Conservation (phyloP, 2,113 vertebrate species). For the Perognathus longimembris region DNA sequence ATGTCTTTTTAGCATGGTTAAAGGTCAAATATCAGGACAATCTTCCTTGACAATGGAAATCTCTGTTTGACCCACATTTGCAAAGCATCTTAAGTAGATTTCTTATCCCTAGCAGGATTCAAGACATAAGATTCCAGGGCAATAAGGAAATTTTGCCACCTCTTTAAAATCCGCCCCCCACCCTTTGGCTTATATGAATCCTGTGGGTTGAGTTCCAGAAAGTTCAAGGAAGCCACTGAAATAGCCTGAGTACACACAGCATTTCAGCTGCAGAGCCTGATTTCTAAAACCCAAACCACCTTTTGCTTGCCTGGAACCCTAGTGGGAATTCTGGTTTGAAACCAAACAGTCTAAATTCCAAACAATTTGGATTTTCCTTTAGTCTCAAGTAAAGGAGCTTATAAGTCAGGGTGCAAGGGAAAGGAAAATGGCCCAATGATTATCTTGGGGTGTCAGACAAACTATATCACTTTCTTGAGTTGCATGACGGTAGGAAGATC, state of each 20-base stretch:
- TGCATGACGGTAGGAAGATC: neutral
- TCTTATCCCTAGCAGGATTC: slow-evolving; percentile 58
- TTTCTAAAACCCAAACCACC: slow-evolving; percentile 30
- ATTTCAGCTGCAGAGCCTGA: neutral
- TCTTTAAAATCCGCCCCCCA: slow-evolving; percentile 62
- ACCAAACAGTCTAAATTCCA: slow-evolving; percentile 43
- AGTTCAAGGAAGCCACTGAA: slow-evolving; percentile 69
- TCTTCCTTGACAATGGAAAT: slow-evolving; percentile 48
- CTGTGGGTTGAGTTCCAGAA: slow-evolving; percentile 66
- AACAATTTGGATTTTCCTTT: slow-evolving; percentile 14
- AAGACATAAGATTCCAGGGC: slow-evolving; percentile 58
- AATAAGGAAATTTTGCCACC: slow-evolving; percentile 61
- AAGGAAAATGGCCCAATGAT: neutral
- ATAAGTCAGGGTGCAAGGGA: neutral
- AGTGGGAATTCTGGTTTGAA: slow-evolving; percentile 62
- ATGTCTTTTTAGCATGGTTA: slow-evolving; percentile 66
- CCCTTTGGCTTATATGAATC: slow-evolving; percentile 41
- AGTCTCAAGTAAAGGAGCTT: neutral
- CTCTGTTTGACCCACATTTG: slow-evolving; percentile 61
- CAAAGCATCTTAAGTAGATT: slow-evolving; percentile 2
- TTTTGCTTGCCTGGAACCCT: slow-evolving; percentile 44
- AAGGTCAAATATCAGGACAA: slow-evolving; percentile 61
- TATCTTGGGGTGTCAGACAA: neutral
- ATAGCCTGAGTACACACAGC: neutral
- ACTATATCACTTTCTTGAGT: neutral